These are phyloP conservation scores for Rhizoglyphus robini DNA, from an alignment of 1,140 invertebrate species.

Conservation along the genomic window DNA sequence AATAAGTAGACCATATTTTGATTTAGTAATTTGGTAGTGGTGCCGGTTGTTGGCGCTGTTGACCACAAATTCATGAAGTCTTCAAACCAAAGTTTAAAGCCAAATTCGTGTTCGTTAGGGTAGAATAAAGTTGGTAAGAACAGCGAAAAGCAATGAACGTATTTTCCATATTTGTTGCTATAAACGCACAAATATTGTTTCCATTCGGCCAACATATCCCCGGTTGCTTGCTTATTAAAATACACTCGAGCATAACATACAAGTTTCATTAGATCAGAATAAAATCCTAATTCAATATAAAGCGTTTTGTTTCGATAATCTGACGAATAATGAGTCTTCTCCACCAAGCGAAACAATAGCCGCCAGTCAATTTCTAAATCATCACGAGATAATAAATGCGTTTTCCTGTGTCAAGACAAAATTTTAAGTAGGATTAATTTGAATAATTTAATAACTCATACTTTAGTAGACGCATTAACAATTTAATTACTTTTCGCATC, in stretches of 20 bases:
- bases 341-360: constrained; percentile 57
- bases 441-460: background rate
- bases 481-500: background rate
- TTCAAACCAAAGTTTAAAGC: constrained; percentile 65
- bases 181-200: constrained; percentile 58
- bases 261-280: constrained; percentile 30
- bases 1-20: constrained; percentile 39
- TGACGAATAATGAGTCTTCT: constrained; percentile 38
- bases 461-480: background rate
- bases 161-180: constrained; percentile 46
- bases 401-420: constrained; percentile 45
- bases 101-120: constrained; percentile 46
- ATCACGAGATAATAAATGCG: constrained; percentile 54
- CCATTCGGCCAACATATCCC: constrained; percentile 74
- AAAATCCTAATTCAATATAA: constrained; percentile 33
- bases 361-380: constrained; percentile 72
- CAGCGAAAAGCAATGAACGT: constrained; percentile 48
- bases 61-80: constrained; percentile 64
- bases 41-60: constrained; percentile 50
- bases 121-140: constrained; percentile 60
- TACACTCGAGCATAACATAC: constrained; percentile 39
- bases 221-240: constrained; percentile 56
- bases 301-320: constrained; percentile 44
- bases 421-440: background rate
- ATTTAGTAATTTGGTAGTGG: constrained; percentile 59